Conservation (phyloP, 2,797 vertebrate genomes). For the Urosaurus nigricauda region DNA sequence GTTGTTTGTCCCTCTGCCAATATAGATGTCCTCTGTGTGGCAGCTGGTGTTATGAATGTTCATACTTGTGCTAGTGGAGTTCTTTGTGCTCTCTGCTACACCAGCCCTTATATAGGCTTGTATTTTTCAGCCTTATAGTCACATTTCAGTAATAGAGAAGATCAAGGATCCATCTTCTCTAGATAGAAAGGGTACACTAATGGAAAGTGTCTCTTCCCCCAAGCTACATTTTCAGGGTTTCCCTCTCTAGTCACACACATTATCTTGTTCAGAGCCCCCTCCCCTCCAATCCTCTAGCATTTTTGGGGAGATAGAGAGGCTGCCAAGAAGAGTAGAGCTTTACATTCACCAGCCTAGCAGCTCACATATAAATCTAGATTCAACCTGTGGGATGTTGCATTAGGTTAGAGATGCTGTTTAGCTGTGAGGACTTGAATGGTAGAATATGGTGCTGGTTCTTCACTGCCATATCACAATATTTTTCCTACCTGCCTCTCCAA, state of each 20-base stretch:
- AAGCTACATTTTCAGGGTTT: neutral
- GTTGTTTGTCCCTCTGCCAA: constrained; percentile 28
- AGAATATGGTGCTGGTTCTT: constrained; percentile 55
- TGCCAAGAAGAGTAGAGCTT: neutral
- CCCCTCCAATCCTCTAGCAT: neutral
- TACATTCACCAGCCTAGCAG: neutral
- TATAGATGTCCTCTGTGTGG: constrained; percentile 22
- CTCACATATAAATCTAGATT: neutral
- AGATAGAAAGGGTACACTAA: neutral
- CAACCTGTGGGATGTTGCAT: constrained; percentile 36
- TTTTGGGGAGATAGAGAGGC: neutral
- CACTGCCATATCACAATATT: constrained; percentile 44
- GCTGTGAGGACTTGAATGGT: constrained; percentile 14
- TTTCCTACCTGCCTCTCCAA: constrained; percentile 48
- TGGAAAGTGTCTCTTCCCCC: neutral
- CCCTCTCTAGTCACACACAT: neutral
- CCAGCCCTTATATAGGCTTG: constrained; percentile 40
- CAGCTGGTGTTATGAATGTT: constrained; percentile 53
- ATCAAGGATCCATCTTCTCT: constrained; percentile 24
- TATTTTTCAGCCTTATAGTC: constrained; percentile 51
- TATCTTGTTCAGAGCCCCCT: neutral
- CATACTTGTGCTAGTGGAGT: neutral
- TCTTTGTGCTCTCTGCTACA: constrained; percentile 36
- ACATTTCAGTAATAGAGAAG: constrained; percentile 30
- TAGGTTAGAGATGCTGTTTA: constrained; percentile 8